These are phyloP conservation scores for Gymnocheta viridis DNA, from an alignment of 2,888 invertebrate genomes.

Conservation along the genomic window DNA sequence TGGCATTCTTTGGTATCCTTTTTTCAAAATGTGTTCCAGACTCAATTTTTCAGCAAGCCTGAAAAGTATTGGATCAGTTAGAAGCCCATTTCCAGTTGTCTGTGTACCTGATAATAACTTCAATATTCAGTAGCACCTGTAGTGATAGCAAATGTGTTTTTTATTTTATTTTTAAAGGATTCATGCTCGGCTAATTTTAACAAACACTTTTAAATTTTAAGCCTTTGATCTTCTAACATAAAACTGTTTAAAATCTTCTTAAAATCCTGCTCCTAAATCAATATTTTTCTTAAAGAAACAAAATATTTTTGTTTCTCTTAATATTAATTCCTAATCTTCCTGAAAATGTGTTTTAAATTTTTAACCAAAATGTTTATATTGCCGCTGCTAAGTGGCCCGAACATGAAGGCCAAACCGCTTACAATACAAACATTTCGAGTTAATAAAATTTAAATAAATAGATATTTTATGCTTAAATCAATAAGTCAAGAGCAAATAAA, in stretches of 20 bases:
- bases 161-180: not conserved
- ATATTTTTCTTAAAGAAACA: conserved; percentile 34
- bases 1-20: no score
- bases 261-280: conserved; percentile 20
- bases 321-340: conserved; percentile 35
- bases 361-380: conserved; percentile 64
- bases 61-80: no score
- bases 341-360: conserved; percentile 60
- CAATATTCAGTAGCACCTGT: no score
- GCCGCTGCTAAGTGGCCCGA: conserved; percentile 49
- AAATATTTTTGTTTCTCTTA: conserved; percentile 30
- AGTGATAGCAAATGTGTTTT: no score
- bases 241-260: not conserved
- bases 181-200: conserved; percentile 40
- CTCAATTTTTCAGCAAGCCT: no score
- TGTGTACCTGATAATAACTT: no score
- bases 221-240: conserved; percentile 26
- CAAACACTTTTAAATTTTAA: not conserved
- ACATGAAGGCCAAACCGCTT: not conserved
- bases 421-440: conserved; percentile 5
- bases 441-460: conserved; percentile 41
- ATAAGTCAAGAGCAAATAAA: conserved; percentile 43
- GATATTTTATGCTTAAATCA: conserved; percentile 14
- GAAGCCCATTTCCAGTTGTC: no score
- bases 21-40: no score